These are phyloP conservation scores for Dendrolimus kikuchii DNA, from an alignment of 1,140 invertebrate genomes.

Conservation along the genomic window DNA sequence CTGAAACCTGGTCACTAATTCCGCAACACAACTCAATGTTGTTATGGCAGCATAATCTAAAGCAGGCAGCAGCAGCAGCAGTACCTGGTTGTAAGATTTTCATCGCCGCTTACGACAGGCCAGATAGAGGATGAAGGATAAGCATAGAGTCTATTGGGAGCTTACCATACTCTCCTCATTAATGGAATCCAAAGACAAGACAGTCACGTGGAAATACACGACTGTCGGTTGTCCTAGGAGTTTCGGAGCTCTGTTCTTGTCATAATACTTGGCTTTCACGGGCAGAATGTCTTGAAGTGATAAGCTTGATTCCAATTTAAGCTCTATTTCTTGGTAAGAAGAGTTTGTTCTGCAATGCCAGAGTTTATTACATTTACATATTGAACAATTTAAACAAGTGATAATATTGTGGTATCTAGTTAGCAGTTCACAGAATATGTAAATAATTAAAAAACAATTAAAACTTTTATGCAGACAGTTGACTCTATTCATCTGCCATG, in stretches of 20 bases:
- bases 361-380: background rate
- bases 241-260: conserved; percentile 92
- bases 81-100: too few species aligned
- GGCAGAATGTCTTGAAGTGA: conserved; percentile 88
- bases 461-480: too few species aligned
- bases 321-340: conserved; percentile 63
- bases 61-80: too few species aligned
- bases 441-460: too few species aligned
- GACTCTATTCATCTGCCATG: too few species aligned
- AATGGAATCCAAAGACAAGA: conserved; percentile 89
- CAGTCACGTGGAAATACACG: conserved; percentile 92
- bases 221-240: conserved; percentile 87
- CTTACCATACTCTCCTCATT: conserved; percentile 94
- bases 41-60: too few species aligned
- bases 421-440: too few species aligned
- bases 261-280: conserved; percentile 87
- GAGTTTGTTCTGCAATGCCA: conserved; percentile 52
- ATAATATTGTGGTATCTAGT: too few species aligned
- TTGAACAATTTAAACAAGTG: too few species aligned
- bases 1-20: too few species aligned
- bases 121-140: background rate
- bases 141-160: conserved; percentile 11
- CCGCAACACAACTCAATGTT: too few species aligned
- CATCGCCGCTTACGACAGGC: too few species aligned
- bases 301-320: conserved; percentile 75